phyloP scores from a whole-genome alignment of 2,888 invertebrate species.

The Gari tellinella region DNA sequence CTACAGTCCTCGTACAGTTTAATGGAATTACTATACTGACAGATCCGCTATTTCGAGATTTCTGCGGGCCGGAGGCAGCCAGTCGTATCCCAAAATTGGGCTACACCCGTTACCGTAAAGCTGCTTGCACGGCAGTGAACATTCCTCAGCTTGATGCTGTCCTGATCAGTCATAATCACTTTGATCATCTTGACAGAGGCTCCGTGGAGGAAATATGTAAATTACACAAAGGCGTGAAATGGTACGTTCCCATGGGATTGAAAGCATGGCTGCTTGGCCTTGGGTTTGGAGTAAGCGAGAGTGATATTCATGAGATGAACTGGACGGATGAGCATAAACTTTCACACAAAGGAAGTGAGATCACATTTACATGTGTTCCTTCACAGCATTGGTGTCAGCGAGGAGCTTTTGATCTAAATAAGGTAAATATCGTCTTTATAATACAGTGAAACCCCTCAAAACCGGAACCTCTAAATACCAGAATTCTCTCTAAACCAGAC shows the following conservation, averaged over 20 bases:
- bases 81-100: slow-evolving; percentile 67
- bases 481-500: no score
- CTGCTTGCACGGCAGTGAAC: slow-evolving; percentile 79
- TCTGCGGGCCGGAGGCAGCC: slow-evolving; percentile 79
- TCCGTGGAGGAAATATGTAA: slow-evolving; percentile 75
- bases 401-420: slow-evolving; percentile 83
- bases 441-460: no score
- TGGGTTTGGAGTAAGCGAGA: slow-evolving; percentile 68
- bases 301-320: slow-evolving; percentile 48
- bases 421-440: slow-evolving; percentile 80
- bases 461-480: no score
- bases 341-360: background rate
- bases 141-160: slow-evolving; percentile 84
- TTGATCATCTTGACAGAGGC: slow-evolving; percentile 85
- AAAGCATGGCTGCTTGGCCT: slow-evolving; percentile 70
- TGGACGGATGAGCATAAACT: slow-evolving; percentile 49
- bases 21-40: slow-evolving; percentile 84
- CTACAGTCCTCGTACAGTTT: slow-evolving; percentile 84
- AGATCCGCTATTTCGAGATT: slow-evolving; percentile 85
- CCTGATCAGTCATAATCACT: slow-evolving; percentile 86
- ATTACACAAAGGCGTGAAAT: slow-evolving; percentile 36
- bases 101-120: slow-evolving; percentile 82
- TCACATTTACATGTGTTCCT: slow-evolving; percentile 84
- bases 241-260: slow-evolving; percentile 79
- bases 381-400: slow-evolving; percentile 86